Conservation (phyloP, 2,888 invertebrate genomes). For the Sthenelais limicola region DNA sequence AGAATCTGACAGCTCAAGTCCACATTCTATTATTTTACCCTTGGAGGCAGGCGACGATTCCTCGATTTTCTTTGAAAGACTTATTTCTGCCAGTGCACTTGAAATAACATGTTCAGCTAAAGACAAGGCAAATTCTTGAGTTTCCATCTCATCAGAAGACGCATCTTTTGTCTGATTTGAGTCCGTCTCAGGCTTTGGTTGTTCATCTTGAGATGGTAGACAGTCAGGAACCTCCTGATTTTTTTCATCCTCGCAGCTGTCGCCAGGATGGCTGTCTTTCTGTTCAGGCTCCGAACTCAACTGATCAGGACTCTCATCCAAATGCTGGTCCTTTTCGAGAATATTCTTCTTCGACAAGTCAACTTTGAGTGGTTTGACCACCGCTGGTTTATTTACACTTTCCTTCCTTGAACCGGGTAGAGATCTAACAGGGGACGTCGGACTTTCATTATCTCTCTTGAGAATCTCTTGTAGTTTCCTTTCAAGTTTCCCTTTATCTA, state of each 20-base stretch:
- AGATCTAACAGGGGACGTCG: constrained; percentile 4
- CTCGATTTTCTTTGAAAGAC: too few relatives aligned
- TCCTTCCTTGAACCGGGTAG: neutral
- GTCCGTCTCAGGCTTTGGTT: too few relatives aligned
- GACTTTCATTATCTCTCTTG: constrained; percentile 14
- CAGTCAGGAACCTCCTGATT: too few relatives aligned
- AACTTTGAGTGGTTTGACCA: neutral
- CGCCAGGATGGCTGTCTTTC: neutral
- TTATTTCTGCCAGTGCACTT: too few relatives aligned
- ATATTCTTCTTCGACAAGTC: neutral
- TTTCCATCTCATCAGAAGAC: constrained; percentile 10
- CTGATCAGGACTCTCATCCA: neutral
- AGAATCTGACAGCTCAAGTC: constrained; percentile 14
- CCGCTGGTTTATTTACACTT: neutral
- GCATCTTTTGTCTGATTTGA: neutral
- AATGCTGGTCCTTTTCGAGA: neutral
- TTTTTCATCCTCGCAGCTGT: neutral
- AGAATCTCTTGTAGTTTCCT: constrained; percentile 37
- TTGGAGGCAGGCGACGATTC: too few relatives aligned
- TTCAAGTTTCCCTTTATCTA: constrained; percentile 34
- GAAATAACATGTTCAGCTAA: too few relatives aligned
- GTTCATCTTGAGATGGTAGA: too few relatives aligned
- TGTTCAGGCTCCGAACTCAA: neutral
- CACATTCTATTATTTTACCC: neutral
- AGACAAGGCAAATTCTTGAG: too few relatives aligned